These are phyloP conservation scores for Aquatica leii DNA, from an alignment of 2,888 invertebrate species.

Conservation along the genomic window DNA sequence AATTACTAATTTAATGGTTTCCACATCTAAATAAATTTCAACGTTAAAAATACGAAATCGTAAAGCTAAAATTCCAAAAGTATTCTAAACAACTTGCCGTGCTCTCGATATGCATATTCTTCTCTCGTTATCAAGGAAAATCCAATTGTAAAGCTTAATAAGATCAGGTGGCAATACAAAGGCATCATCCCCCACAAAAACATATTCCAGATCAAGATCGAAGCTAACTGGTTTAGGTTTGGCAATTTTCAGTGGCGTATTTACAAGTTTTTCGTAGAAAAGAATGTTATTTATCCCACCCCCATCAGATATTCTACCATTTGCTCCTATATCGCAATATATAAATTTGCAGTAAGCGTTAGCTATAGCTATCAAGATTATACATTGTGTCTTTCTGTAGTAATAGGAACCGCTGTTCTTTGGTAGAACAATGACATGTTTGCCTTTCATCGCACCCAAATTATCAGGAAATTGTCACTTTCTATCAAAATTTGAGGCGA, in stretches of 20 bases:
- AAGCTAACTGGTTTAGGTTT: not conserved
- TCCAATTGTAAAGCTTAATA: slow-evolving; percentile 2
- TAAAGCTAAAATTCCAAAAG: slow-evolving; percentile 1
- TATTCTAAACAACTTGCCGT: not conserved
- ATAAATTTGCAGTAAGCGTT: slow-evolving; percentile 29
- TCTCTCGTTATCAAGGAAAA: not conserved
- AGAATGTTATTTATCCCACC: slow-evolving; percentile 23
- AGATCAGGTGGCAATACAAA: not conserved
- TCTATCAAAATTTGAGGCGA: not conserved
- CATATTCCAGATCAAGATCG: slow-evolving; percentile 2
- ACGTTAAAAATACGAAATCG: not conserved
- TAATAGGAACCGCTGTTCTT: not conserved
- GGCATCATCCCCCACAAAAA: not conserved
- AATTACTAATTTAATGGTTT: not conserved
- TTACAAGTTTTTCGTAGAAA: slow-evolving; percentile 20
- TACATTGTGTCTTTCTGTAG: not conserved
- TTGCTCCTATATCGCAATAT: slow-evolving; percentile 26
- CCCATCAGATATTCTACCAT: slow-evolving; percentile 30
- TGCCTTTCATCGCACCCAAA: not conserved
- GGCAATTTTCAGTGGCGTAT: not conserved
- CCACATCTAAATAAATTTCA: not conserved
- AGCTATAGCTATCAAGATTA: slow-evolving; percentile 24
- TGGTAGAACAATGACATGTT: slow-evolving; percentile 1
- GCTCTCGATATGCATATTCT: not conserved
- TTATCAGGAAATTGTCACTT: not conserved